phyloP scores from a whole-genome alignment of 2,888 invertebrate genomes.

The Isotomurus palustris region DNA sequence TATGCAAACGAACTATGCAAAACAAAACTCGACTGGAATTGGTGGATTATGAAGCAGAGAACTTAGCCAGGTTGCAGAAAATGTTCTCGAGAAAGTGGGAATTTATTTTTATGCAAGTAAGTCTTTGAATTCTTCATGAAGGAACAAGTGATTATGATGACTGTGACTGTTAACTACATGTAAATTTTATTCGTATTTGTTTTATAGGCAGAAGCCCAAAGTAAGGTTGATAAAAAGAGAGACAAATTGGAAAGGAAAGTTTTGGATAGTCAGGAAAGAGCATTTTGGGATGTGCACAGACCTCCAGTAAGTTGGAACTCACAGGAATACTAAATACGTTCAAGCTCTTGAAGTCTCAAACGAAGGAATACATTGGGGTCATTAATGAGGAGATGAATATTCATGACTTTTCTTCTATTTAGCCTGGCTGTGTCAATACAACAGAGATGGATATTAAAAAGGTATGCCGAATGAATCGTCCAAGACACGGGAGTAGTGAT shows the following conservation, averaged over 20 bases:
- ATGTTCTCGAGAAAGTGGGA: constrained; percentile 99
- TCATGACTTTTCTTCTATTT: constrained; percentile 39
- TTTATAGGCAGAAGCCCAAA: constrained; percentile 70
- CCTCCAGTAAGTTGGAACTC: constrained; percentile 70
- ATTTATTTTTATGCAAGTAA: constrained; percentile 94
- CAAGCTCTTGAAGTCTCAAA: neutral
- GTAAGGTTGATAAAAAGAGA: constrained; percentile 96
- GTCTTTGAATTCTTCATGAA: neutral
- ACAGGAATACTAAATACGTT: too few relatives aligned
- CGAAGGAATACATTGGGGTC: neutral
- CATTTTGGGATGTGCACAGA: constrained; percentile 99
- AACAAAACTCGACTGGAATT: constrained; percentile 96
- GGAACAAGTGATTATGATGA: neutral
- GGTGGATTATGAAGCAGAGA: constrained; percentile 98
- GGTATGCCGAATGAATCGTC: constrained; percentile 61
- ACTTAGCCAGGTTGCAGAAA: constrained; percentile 92
- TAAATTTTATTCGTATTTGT: neutral
- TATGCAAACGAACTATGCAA: constrained; percentile 99
- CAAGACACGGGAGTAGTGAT: constrained; percentile 42
- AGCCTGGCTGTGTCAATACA: constrained; percentile 98
- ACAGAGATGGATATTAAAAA: constrained; percentile 98
- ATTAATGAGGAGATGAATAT: neutral
- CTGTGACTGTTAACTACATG: neutral
- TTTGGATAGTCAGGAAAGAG: constrained; percentile 95
- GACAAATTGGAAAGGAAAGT: constrained; percentile 98